Evolutionary conservation across 37 sponge, comb jelly and placozoan genomes (phyloP), one percentile per base, ranked within the genome.

Genomic region (Geodia barretti): DNA sequence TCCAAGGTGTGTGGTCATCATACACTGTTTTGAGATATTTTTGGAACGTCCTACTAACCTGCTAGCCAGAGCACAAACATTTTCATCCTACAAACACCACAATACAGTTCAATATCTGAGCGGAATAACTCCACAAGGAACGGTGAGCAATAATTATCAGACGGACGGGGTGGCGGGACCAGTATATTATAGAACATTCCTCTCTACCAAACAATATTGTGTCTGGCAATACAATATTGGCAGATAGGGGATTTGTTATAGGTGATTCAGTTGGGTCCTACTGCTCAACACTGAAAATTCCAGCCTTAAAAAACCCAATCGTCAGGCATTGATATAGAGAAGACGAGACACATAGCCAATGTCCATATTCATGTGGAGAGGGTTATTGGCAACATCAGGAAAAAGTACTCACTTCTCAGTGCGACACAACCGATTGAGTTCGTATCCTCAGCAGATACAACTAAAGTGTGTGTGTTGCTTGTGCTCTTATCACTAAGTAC

Each of bases 91-190:
- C 59, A 80, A 82, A 67, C 85, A 87, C 37, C 84, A 81, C 36
- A 84, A 75, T 34, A 87, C 76, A 41, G 39, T 74, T 9, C 73
- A 87, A 68, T 83, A 47, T 74, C 36, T 87, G 26, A 79, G 74
- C 60, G 88, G 76, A 0, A 87, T 87, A n/a, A 83, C 88, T 39
- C 88, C 88, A 31, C 83, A 80, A 74, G 83, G 83, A 62, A 70
- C 28, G 67, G 83, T 83, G 8, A 71, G 68, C 36, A n/a, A n/a
- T n/a, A n/a, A n/a, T n/a, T n/a, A n/a, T n/a, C n/a, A n/a, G n/a
- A n/a, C n/a, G n/a, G n/a, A n/a, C n/a, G n/a, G n/a, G n/a, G n/a
- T n/a, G n/a, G n/a, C n/a, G n/a, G n/a, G 86, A 85, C 36, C 47
- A 78, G 35, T 23, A 78, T 29, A 23, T 85, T 31, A 79, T 60